These are phyloP conservation scores for Enteromius mattozi DNA, from an alignment of 2,797 vertebrate genomes.

Conservation along the genomic window DNA sequence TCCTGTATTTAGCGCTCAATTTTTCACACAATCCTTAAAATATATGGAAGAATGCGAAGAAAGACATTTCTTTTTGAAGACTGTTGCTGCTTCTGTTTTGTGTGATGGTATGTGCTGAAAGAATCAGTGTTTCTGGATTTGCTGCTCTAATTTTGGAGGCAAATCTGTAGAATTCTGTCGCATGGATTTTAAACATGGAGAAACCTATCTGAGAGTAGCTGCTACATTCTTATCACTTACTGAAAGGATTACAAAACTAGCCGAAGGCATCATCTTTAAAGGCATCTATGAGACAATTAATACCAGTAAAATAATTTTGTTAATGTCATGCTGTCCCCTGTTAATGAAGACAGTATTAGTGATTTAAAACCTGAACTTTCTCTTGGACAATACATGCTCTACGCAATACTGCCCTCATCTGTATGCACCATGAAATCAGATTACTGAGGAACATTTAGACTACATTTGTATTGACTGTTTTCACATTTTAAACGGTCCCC, in stretches of 20 bases:
- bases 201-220: neutral
- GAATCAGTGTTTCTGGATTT: neutral
- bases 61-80: neutral
- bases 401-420: conserved; percentile 58
- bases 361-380: neutral
- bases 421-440: conserved; percentile 22
- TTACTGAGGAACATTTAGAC: neutral
- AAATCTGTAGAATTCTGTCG: neutral
- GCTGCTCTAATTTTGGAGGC: neutral
- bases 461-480: neutral
- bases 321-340: conserved; percentile 47
- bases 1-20: neutral
- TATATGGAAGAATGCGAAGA: neutral
- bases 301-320: neutral
- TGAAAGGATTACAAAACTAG: neutral
- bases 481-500: neutral
- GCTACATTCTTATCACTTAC: neutral
- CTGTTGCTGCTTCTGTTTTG: neutral
- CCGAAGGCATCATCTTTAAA: conserved; percentile 4
- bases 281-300: neutral
- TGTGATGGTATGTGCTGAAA: too few relatives aligned
- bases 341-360: neutral
- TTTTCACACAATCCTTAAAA: neutral
- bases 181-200: neutral
- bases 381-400: neutral